Evolutionary conservation across 2,113 vertebrate species (phyloP), one percentile per base, ranked within the genome.

Genomic region (Tricholaema leucomelas): DNA sequence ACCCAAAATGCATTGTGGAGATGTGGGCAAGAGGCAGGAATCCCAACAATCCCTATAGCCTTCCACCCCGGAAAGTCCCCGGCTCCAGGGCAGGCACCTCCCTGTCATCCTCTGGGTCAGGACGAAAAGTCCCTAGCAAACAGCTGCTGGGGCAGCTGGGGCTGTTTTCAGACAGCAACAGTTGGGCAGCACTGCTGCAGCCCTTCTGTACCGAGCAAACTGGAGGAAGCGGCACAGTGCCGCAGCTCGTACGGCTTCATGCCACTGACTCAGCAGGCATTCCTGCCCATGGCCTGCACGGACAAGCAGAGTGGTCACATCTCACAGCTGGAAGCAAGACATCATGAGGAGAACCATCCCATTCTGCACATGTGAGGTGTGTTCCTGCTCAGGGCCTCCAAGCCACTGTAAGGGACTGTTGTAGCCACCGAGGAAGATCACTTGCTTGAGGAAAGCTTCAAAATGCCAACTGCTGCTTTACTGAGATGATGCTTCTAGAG

Each of bases 271-370:
- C 76, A 25, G 69, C 55, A 21, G 59, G 56, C 20, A 5, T 50
- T 50, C 58, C 8, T 70, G 79, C 50, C 64, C 4, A 0, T 15
- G 72, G 55, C 77, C 46, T 36, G 80, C 46, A 31, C 21, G 7
- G n/a, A 35, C 69, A 55, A 77, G 80, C 40, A 31, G 35, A 2
- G 4, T 0, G 0, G 74, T 54, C 66, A 84, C 4, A 2, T 5
- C 0, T 31, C 17, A 13, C 0, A 0, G 27, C 2, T 73, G 71
- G 79, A 64, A 44, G 54, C n/a, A 14, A 31, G 82, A 23, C 10
- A 25, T 33, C 21, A 0, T 6, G 46, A 77, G 64, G 61, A 83
- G n/a, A 67, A 42, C 36, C 33, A 25, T 46, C 78, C 52, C 50
- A 35, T 0, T 0, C 65, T 9, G 38, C 46, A 14, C 3, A 1